A percentile compares a stretch with the other conserved stretches of the same genome.
phyloP scores from a whole-genome alignment of 53 echinoderm and acorn worm genomes.

The Mesocentrotus franciscanus region DNA sequence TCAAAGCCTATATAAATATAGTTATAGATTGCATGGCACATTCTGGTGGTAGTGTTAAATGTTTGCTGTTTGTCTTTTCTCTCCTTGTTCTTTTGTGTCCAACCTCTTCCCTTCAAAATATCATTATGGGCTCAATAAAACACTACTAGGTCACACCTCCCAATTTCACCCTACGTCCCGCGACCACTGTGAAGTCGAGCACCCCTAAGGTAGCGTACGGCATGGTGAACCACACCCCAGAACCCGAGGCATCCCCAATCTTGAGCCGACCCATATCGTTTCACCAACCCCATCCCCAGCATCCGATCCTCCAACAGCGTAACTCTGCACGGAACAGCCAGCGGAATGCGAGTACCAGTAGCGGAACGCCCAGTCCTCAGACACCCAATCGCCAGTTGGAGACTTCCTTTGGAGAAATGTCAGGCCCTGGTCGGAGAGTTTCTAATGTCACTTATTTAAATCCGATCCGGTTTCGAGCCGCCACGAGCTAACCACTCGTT shows the following conservation, averaged over 20 bases:
- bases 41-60: conserved; percentile 39
- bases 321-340: neutral
- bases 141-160: conserved; percentile 59
- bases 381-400: conserved; percentile 72
- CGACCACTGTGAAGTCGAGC: conserved; percentile 82
- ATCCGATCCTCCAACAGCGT: conserved; percentile 17
- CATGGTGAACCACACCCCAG: conserved; percentile 75
- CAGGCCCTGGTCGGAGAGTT: conserved; percentile 70
- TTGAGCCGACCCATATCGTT: conserved; percentile 38
- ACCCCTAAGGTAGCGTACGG: conserved; percentile 86
- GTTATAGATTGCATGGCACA: neutral
- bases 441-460: conserved; percentile 76
- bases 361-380: conserved; percentile 53
- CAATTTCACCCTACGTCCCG: conserved; percentile 58
- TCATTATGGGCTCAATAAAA: conserved; percentile 38
- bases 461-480: neutral
- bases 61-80: conserved; percentile 51
- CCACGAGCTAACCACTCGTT: neutral
- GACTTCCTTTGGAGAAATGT: conserved; percentile 70
- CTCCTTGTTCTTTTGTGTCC: conserved; percentile 38
- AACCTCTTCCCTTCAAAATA: conserved; percentile 37
- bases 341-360: neutral
- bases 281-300: conserved; percentile 11
- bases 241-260: conserved; percentile 85
- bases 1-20: neutral